Evolutionary conservation across 2,113 vertebrate species (phyloP).

Genomic region (Podarcis raffonei): DNA sequence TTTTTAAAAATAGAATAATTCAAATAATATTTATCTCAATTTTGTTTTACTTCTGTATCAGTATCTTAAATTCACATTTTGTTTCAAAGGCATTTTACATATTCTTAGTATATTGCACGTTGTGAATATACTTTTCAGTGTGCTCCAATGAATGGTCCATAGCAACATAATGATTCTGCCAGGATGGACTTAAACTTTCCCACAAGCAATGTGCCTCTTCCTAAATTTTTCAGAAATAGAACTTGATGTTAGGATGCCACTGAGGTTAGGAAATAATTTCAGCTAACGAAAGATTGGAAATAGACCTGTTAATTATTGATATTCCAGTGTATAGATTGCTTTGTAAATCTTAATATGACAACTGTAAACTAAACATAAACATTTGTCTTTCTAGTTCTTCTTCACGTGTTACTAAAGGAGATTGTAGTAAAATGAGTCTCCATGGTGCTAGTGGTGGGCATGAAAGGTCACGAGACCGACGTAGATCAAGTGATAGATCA

Average conservation of each 20-base stretch:
- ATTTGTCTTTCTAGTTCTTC: constrained; percentile 76
- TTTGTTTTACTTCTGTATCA: neutral
- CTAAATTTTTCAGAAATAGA: neutral
- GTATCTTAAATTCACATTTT: neutral
- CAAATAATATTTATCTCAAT: neutral
- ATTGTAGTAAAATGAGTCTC: constrained; percentile 90
- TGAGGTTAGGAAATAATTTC: neutral
- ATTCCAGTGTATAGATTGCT: neutral
- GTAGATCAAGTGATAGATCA: constrained; percentile 95
- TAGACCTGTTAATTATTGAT: neutral
- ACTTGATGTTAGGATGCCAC: neutral
- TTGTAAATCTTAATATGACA: neutral
- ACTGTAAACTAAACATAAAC: neutral
- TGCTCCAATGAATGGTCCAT: neutral
- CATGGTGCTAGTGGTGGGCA: constrained; percentile 91
- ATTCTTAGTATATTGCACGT: neutral
- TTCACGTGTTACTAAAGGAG: constrained; percentile 81
- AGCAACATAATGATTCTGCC: neutral
- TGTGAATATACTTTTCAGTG: neutral
- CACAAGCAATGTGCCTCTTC: neutral
- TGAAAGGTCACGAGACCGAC: constrained; percentile 93
- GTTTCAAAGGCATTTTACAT: neutral
- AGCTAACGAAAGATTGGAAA: neutral
- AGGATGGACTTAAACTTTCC: neutral
- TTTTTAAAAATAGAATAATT: neutral